A percentile compares a stretch with the other conserved stretches of the same genome.
Conservation (phyloP, 2,888 invertebrate genomes). For the Gnatocerus cornutus region DNA sequence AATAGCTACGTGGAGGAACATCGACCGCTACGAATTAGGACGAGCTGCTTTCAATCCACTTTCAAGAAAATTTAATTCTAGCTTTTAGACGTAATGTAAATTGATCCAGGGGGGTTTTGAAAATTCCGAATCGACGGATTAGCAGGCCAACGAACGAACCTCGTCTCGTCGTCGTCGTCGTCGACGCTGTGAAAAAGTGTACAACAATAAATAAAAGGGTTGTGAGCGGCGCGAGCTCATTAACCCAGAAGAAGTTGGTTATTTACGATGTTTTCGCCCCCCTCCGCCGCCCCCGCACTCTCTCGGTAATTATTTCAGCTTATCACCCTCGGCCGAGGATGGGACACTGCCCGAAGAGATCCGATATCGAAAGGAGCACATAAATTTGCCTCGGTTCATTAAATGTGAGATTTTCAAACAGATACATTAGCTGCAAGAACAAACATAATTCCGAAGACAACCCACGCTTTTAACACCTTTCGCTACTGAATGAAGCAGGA, state of each 20-base stretch:
- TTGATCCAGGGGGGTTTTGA: slow-evolving; percentile 23
- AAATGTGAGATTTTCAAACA: slow-evolving; percentile 68
- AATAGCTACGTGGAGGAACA: slow-evolving; percentile 18
- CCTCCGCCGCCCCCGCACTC: slow-evolving; percentile 53
- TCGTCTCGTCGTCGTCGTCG: no score
- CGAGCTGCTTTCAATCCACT: slow-evolving; percentile 27
- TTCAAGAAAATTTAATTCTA: slow-evolving; percentile 36
- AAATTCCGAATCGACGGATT: no score
- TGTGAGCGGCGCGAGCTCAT: slow-evolving; percentile 65
- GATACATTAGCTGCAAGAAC: slow-evolving; percentile 69
- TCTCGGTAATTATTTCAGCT: slow-evolving; percentile 63
- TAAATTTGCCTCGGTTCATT: slow-evolving; percentile 66
- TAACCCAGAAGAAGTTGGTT: slow-evolving; percentile 61
- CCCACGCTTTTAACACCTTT: slow-evolving; percentile 68
- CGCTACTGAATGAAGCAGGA: slow-evolving; percentile 59
- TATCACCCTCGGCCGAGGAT: slow-evolving; percentile 56
- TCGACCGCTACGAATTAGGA: slow-evolving; percentile 31
- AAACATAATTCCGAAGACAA: slow-evolving; percentile 67
- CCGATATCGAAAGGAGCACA: slow-evolving; percentile 61
- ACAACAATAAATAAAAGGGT: slow-evolving; percentile 65
- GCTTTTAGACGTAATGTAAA: slow-evolving; percentile 27
- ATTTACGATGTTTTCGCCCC: slow-evolving; percentile 61
- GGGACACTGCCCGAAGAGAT: slow-evolving; percentile 27
- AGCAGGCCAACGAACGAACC: no score
- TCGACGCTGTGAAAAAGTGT: slow-evolving; percentile 55